Conservation (phyloP, 2,797 vertebrate genomes). For the Aeoliscus strigatus region DNA sequence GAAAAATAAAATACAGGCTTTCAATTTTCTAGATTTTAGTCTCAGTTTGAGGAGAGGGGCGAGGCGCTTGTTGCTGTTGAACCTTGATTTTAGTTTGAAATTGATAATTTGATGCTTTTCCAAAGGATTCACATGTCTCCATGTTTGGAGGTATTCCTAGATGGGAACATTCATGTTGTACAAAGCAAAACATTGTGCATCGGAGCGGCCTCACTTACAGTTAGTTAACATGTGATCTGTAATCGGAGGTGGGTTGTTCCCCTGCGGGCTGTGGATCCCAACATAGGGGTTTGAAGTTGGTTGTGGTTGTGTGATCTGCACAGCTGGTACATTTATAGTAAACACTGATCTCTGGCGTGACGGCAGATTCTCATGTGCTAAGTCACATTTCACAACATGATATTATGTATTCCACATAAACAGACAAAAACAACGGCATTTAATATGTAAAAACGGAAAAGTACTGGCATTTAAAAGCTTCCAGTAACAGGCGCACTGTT, state of each 20-base stretch:
- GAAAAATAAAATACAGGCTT: too few relatives aligned
- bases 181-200: slow-evolving; percentile 26
- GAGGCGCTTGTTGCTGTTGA: too few relatives aligned
- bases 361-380: neutral
- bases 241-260: slow-evolving; percentile 8
- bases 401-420: slow-evolving; percentile 27
- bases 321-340: slow-evolving; percentile 48
- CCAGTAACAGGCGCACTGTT: neutral
- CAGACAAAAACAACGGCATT: slow-evolving; percentile 9
- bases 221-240: slow-evolving; percentile 13
- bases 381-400: slow-evolving; percentile 35
- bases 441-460: slow-evolving; percentile 23
- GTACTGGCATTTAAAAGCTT: slow-evolving; percentile 12
- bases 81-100: too few relatives aligned
- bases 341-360: slow-evolving; percentile 44
- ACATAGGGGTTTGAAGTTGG: slow-evolving; percentile 10
- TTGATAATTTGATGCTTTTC: too few relatives aligned
- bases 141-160: slow-evolving; percentile 9
- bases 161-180: slow-evolving; percentile 14
- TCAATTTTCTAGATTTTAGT: too few relatives aligned
- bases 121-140: slow-evolving; percentile 18
- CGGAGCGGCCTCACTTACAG: neutral
- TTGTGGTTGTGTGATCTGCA: slow-evolving; percentile 12
- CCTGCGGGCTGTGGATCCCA: slow-evolving; percentile 16
- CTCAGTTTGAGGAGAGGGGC: too few relatives aligned